These are phyloP conservation scores for Phalacrocorax carbo DNA, from an alignment of 2,113 vertebrate species.

Conservation along the genomic window DNA sequence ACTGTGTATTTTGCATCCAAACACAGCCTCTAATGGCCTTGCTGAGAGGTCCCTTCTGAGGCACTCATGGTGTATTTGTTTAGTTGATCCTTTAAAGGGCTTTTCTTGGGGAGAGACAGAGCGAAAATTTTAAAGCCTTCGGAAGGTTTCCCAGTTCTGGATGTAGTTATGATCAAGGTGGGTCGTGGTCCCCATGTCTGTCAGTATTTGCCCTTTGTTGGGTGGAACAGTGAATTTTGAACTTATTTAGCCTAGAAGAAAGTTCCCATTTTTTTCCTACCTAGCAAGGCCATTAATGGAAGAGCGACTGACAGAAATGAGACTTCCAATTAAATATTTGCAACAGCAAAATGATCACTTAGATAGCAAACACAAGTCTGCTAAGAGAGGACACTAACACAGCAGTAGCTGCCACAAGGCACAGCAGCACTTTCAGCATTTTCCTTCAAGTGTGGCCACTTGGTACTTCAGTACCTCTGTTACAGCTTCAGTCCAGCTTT, in stretches of 20 bases:
- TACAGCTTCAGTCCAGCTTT: background rate
- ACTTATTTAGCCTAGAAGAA: background rate
- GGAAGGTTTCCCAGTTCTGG: background rate
- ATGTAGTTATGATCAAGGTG: background rate
- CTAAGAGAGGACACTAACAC: background rate
- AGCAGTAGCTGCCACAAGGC: background rate
- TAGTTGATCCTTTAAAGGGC: background rate
- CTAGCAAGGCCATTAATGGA: background rate
- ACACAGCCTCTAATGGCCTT: conserved; percentile 30
- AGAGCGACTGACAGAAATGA: rapidly evolving
- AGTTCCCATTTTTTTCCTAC: background rate
- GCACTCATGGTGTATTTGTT: background rate
- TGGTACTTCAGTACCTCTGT: background rate
- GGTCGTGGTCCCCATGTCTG: background rate
- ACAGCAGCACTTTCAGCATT: background rate
- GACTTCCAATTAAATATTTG: background rate
- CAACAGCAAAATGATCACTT: background rate
- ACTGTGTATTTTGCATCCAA: conserved; percentile 22
- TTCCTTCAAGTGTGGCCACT: background rate
- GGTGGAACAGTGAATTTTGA: background rate
- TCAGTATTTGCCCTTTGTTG: background rate
- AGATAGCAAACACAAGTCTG: background rate
- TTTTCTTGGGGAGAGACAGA: background rate
- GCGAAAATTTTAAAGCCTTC: background rate
- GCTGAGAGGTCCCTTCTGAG: conserved; percentile 10